A percentile compares a stretch with the other conserved stretches of the same genome.
Evolutionary conservation across 2,113 vertebrate species (phyloP).

Genomic region (Mus musculus): DNA sequence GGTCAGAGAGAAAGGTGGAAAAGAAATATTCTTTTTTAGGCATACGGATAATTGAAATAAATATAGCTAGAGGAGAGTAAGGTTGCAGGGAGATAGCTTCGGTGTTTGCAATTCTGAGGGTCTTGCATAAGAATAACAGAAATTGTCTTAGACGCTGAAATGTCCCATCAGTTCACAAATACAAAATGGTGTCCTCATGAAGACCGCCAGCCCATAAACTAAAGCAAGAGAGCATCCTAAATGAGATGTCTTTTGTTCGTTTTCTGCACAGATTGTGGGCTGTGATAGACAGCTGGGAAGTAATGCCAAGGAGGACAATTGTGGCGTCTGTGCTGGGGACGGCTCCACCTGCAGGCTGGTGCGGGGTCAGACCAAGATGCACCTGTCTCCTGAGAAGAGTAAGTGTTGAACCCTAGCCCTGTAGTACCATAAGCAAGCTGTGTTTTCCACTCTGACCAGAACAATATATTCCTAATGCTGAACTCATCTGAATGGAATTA

Average conservation of each 20-base stretch:
- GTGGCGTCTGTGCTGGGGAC: constrained; percentile 93
- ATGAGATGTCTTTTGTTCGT: constrained; percentile 65
- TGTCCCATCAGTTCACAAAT: neutral
- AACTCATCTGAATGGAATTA: neutral
- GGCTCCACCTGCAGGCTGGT: constrained; percentile 95
- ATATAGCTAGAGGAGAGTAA: neutral
- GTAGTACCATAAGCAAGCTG: neutral
- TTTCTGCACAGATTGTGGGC: constrained; percentile 91
- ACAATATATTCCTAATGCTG: neutral
- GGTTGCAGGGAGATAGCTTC: neutral
- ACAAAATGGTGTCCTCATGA: constrained; percentile 70
- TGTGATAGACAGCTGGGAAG: constrained; percentile 95
- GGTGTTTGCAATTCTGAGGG: neutral
- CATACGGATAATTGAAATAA: neutral
- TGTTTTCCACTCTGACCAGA: neutral
- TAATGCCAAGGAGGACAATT: constrained; percentile 93
- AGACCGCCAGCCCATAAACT: constrained; percentile 76
- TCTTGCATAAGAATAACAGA: constrained; percentile 72
- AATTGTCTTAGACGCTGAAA: constrained; percentile 70
- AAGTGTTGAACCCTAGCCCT: constrained; percentile 79
- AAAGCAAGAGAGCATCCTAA: constrained; percentile 78
- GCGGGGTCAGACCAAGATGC: constrained; percentile 92
- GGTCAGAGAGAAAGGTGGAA: neutral
- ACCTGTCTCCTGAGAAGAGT: constrained; percentile 93
- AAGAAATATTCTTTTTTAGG: neutral